These are phyloP conservation scores for Mactromeris polynyma DNA, from an alignment of 2,888 invertebrate genomes.

Conservation along the genomic window DNA sequence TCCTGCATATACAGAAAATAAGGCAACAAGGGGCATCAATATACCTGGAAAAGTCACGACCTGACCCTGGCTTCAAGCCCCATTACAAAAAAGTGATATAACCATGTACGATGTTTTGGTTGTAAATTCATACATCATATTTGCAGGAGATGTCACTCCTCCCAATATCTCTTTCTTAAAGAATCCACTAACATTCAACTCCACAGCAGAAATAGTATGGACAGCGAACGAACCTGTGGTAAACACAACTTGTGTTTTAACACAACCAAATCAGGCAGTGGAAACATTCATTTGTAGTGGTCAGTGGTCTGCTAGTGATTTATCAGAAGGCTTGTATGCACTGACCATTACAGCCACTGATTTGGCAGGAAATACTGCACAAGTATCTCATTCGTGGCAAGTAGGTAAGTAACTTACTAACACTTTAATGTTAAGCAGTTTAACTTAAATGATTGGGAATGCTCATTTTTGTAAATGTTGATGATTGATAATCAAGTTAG, in stretches of 20 bases:
- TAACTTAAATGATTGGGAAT: too few species aligned
- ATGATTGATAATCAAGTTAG: too few species aligned
- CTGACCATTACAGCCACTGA: constrained; percentile 29
- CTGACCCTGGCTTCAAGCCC: too few species aligned
- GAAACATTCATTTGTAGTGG: constrained; percentile 16
- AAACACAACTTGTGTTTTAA: constrained; percentile 25
- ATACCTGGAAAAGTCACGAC: too few species aligned
- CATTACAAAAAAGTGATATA: too few species aligned
- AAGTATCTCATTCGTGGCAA: constrained; percentile 9
- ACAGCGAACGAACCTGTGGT: constrained; percentile 26
- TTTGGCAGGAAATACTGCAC: constrained; percentile 37
- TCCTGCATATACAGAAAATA: too few species aligned
- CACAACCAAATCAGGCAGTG: not conserved
- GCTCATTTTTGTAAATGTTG: too few species aligned
- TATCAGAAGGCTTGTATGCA: constrained; percentile 35
- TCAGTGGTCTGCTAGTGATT: constrained; percentile 14
- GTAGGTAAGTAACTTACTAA: constrained; percentile 26
- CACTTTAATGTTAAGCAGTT: too few species aligned
- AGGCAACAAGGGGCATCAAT: too few species aligned
- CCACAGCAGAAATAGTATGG: constrained; percentile 33
- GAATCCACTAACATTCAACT: constrained; percentile 21
- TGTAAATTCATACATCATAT: too few species aligned
- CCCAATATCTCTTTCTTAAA: not conserved
- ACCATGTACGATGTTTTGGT: too few species aligned
- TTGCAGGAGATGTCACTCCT: constrained; percentile 47